Evolutionary conservation across 2,797 vertebrate species (phyloP).

Genomic region (Lepus oiostolus): DNA sequence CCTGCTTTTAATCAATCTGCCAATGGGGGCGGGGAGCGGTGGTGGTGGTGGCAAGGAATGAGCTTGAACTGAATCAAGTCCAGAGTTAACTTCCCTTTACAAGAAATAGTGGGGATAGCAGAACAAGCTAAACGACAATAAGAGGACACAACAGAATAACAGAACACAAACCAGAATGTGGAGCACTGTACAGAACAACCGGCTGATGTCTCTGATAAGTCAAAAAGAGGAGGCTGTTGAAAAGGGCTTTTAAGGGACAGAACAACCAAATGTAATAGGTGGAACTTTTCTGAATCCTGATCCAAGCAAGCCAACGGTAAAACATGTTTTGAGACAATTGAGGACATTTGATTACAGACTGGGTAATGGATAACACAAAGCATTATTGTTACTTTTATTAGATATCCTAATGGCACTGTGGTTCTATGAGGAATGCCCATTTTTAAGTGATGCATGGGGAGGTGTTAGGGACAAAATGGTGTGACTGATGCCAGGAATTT

Average conservation of each 20-base stretch:
- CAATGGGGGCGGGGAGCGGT: background rate
- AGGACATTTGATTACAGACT: constrained; percentile 35
- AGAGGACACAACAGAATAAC: background rate
- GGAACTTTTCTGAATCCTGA: constrained; percentile 10
- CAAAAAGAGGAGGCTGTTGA: constrained; percentile 4
- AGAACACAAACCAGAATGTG: constrained; percentile 14
- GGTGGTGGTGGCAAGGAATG: background rate
- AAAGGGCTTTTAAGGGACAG: constrained; percentile 26
- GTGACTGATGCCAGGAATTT: constrained; percentile 24
- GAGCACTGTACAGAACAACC: background rate
- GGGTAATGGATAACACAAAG: constrained; percentile 39
- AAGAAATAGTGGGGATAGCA: constrained; percentile 39
- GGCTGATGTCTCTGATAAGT: constrained; percentile 46
- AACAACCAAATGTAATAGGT: constrained; percentile 40
- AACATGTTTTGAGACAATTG: constrained; percentile 65
- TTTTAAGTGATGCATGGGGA: constrained; percentile 20
- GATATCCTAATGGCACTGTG: constrained; percentile 17
- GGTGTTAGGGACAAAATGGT: constrained; percentile 53
- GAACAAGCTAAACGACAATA: constrained; percentile 61
- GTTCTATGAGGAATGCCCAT: constrained; percentile 43
- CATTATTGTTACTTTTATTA: constrained; percentile 55
- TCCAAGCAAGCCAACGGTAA: constrained; percentile 50
- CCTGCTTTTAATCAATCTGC: constrained; percentile 42
- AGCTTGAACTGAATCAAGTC: constrained; percentile 50
- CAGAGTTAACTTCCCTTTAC: constrained; percentile 47